Conservation (phyloP, 2,113 vertebrate genomes). For the Mesitornis unicolor region DNA sequence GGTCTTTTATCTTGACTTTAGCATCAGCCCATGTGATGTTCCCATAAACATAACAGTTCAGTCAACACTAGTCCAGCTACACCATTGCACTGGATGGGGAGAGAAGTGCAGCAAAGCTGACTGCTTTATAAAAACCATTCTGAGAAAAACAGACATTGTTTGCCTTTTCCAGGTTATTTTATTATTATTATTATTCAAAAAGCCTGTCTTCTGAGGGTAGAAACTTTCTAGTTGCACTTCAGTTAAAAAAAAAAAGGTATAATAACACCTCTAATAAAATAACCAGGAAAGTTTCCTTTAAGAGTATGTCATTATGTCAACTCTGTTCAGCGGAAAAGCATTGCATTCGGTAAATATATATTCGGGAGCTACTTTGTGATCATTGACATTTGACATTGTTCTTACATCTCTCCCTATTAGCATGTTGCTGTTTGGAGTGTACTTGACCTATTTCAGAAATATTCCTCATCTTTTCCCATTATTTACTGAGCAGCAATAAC, state of each 20-base stretch:
- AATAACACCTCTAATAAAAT: conserved; percentile 17
- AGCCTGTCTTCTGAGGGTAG: background rate
- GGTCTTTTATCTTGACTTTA: background rate
- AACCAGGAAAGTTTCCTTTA: conserved; percentile 32
- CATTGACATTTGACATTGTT: conserved; percentile 69
- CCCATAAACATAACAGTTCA: background rate
- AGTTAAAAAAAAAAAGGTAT: background rate
- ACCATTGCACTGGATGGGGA: background rate
- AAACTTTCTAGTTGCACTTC: conserved; percentile 3
- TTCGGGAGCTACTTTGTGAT: conserved; percentile 58
- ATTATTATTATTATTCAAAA: background rate
- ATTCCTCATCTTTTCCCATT: conserved; percentile 58
- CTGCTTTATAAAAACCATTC: background rate
- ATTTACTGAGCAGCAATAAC: conserved; percentile 56
- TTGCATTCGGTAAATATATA: conserved; percentile 65
- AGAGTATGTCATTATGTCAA: conserved; percentile 49
- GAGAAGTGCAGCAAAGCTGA: background rate
- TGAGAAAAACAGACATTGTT: background rate
- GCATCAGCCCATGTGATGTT: background rate
- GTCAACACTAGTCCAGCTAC: background rate
- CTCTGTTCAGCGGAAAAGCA: conserved; percentile 5
- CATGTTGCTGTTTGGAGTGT: conserved; percentile 61
- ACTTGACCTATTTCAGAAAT: conserved; percentile 69
- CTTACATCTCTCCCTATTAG: conserved; percentile 58
- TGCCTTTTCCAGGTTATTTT: background rate